phyloP scores from a whole-genome alignment of 35 echinoderm and acorn worm species.

The Apostichopus californicus region DNA sequence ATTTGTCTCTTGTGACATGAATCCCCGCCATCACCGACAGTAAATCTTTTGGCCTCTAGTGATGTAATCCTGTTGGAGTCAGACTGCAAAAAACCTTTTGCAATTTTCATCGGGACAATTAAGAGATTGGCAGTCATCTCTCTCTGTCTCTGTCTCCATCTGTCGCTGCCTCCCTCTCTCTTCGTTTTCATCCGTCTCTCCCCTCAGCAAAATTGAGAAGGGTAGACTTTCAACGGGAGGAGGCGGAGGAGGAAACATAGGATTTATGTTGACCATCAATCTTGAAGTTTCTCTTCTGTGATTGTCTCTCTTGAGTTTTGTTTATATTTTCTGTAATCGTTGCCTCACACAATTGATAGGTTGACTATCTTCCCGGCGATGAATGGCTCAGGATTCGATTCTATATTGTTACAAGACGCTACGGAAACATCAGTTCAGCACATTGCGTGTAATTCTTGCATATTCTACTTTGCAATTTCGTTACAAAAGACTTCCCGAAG shows the following conservation, averaged over 20 bases:
- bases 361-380: neutral
- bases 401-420: too few relatives aligned
- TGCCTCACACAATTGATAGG: slow-evolving; percentile 12
- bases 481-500: too few relatives aligned
- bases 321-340: slow-evolving; percentile 38
- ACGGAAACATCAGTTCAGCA: too few relatives aligned
- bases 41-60: slow-evolving; percentile 19
- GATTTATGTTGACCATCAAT: slow-evolving; percentile 35
- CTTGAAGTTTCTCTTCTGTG: neutral
- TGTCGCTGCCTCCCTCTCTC: neutral
- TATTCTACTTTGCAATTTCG: too few relatives aligned
- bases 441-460: too few relatives aligned
- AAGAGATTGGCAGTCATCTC: slow-evolving; percentile 31
- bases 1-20: neutral
- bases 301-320: slow-evolving; percentile 21
- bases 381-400: too few relatives aligned
- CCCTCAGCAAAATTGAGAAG: neutral
- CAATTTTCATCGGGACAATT: slow-evolving; percentile 4
- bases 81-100: neutral
- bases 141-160: neutral
- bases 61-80: slow-evolving; percentile 5
- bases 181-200: neutral
- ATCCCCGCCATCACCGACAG: neutral
- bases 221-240: neutral
- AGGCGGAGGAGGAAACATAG: neutral